Evolutionary conservation across 2,888 invertebrate genomes (phyloP), one percentile per base, ranked within the genome.

Genomic region (Resseliella maxima): DNA sequence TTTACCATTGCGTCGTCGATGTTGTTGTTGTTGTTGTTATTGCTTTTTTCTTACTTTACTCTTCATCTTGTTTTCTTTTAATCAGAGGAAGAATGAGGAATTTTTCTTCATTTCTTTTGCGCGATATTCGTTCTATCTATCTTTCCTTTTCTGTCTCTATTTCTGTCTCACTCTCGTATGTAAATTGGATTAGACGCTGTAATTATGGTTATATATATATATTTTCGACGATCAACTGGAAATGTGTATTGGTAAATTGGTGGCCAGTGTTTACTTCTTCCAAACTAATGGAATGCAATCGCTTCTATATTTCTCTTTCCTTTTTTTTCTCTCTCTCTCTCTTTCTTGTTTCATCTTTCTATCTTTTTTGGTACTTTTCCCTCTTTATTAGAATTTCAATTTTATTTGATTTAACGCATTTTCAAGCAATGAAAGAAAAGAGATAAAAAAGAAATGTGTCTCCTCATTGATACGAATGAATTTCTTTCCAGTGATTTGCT

Each of bases 41-140:
- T 41, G 41, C 18, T 8, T 72, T 72, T 31, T 72, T 72, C 31
- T 72, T 31, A 31, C 72, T 86, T 87, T n/a, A n/a, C 87, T 85
- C 45, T 86, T 86, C 86, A 86, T 87, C 87, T 86, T 72, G 72
- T 72, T 72, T 72, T 72, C 72, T 72, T 72, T 72, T 72, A 72
- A 72, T 72, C 72, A 72, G 72, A 72, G 72, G 72, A 72, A 72
- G 87, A 86, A 86, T 83, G 83, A 86, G 86, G 86, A 86, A 86
- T 86, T 86, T 86, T 64, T 86, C 72, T 72, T 72, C 35, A 72
- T 72, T 72, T 72, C 72, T 72, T 35, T 72, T 72, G 15, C 72
- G 72, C n/a, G 0, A 3, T 35, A 15, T 72, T 72, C 72, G 72
- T 31, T 72, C 31, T 2, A 1, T 72, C n/a, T n/a, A n/a, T n/a